Base-by-base conservation (phyloP, 2,113 vertebrate species). In the Tragelaphus buxtoni region DNA sequence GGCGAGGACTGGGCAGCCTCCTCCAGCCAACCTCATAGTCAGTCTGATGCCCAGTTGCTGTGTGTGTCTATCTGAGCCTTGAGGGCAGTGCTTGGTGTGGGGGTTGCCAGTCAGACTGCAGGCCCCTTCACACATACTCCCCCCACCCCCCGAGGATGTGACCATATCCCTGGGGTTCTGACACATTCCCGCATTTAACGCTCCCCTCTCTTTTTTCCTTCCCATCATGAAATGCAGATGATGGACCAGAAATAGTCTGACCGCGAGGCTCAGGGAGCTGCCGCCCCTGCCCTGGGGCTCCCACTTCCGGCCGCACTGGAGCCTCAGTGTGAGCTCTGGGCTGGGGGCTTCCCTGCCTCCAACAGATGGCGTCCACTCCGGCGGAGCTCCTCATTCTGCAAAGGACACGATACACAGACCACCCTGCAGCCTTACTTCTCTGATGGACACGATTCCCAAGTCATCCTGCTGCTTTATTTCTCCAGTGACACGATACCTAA, bases 241-340 rank as follows among this genome's bases (percentile, higher is more conserved):
- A 98, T 35, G 97, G 96, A 79, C 98, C 94, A 82, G 98, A 98
- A 93, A 96, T 97, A 55, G 98, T 90, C 79, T 98, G 96, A 98
- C 88, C 4, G 1, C 0, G 12, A 60, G 32, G 56, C 63, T 42
- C 82, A 32, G 81, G 84, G 51, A 88, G 95, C 96, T 30, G 74
- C 90, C 24, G 76, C 60, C 92, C 65, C 32, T 9, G 1, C 58
- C 49, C 6, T 18, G 86, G 42, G n/a, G 42, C 49, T 80, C 47
- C 77, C 26, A 3, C 20, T 42, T 45, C 47, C 55, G 80, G 58
- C 79, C 91, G 35, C 79, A 20, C 7, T 42, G 81, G 88, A 18
- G 55, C 35, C 80, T 81, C 58, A 3, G 1, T 42, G 60, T 42
- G 84, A 90, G 53, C 90, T 80, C 65, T 55, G 30, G 35, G 79